phyloP scores from a whole-genome alignment of 2,888 invertebrate species.

The Drosophila pseudotalamancana region DNA sequence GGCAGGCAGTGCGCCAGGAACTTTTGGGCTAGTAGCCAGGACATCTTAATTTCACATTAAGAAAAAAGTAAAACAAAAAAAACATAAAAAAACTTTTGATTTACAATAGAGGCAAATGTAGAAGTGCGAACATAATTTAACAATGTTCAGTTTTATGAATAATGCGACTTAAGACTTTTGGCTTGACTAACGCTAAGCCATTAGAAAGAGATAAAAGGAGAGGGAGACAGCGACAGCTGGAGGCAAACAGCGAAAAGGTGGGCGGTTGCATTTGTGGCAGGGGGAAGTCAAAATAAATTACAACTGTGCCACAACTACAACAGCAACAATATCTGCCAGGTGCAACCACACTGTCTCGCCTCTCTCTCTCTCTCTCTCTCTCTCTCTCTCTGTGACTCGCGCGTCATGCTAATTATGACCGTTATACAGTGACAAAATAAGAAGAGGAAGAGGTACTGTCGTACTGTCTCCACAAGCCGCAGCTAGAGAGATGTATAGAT shows the following conservation, averaged over 20 bases:
- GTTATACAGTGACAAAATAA: conserved; percentile 49
- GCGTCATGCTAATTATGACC: conserved; percentile 65
- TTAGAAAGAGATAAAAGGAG: background rate
- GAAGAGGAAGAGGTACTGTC: conserved; percentile 7
- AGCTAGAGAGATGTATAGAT: conserved; percentile 2
- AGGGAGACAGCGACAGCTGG: background rate
- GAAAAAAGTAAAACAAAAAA: background rate
- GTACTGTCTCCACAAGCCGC: conserved; percentile 26
- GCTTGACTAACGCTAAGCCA: conserved; percentile 31
- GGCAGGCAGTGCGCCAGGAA: background rate
- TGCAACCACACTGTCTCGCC: conserved; percentile 22
- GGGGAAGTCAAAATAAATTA: no score
- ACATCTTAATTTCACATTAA: conserved; percentile 60
- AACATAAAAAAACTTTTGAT: conserved; percentile 72
- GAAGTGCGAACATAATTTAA: conserved; percentile 67
- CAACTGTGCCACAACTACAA: conserved; percentile 7
- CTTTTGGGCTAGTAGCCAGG: conserved; percentile 44
- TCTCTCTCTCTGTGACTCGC: conserved; percentile 1
- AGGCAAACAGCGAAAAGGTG: background rate
- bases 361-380: background rate
- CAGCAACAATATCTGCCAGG: conserved; percentile 36
- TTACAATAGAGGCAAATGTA: conserved; percentile 46
- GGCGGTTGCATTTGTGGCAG: no score
- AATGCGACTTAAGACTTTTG: conserved; percentile 34
- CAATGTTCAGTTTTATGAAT: conserved; percentile 46